Base-by-base conservation (phyloP, 1,140 invertebrate species). In the Drosophila arizonae region DNA sequence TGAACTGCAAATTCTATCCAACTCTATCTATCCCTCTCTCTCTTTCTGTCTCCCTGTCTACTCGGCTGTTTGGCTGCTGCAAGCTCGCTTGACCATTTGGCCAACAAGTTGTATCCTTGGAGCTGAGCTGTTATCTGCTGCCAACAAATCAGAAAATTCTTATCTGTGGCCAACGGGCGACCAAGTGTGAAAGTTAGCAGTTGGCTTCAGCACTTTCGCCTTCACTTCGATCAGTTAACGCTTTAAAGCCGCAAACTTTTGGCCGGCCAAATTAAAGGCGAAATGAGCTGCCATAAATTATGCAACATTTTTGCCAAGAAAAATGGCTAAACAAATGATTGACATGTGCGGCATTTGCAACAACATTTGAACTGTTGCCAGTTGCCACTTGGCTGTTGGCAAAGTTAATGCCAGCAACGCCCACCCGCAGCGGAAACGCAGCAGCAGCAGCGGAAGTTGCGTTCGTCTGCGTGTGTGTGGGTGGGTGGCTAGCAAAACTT, bases 251-350 rank as follows among this genome's bases (percentile, higher is more conserved):
- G 41, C 26, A 48, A 33, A 48, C 3, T n/a, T 9, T 46, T 60
- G 11, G 30, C 30, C 1, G 15, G 15, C 15, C 61, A 68, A 58
- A 61, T 43, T 24, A 36, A 48, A 43, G 71, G 75, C 72, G 11
- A 79, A 81, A 81, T 78, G 67, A 55, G 30, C 58, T 56, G 79
- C 43, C 51, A 82, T 82, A 76, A 50, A 84, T 77, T 84, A 84
- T 84, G 81, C 80, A 84, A 13, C 56, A 65, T 55, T 71, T 71
- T 48, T 9, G 56, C 50, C 28, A 58, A 69, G 80, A 82, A 79
- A 82, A 84, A 85, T 84, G 81, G 82, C 79, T 75, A 30, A 84
- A 84, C 81, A 85, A 85, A 85, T 85, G 81, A 85, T 85, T 85
- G 81, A 85, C 81, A 85, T 76, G 68, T 76, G 68, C 55, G 61